Conservation (phyloP, 2,797 vertebrate species). For the Cossypha niveicapilla region DNA sequence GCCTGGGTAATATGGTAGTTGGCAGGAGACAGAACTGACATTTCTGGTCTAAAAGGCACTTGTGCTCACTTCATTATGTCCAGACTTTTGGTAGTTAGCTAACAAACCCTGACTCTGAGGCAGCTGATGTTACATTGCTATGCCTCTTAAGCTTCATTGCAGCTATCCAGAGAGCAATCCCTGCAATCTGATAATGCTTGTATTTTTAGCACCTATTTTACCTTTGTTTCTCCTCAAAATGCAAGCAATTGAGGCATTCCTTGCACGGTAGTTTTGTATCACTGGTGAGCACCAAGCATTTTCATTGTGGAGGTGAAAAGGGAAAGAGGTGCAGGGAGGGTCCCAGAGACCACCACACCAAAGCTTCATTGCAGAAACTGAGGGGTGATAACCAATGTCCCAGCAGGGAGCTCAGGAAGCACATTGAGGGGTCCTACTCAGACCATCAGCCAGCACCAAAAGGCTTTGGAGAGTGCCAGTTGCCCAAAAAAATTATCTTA, state of each 20-base stretch:
- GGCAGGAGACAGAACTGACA: not conserved
- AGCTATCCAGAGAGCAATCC: not conserved
- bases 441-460: not conserved
- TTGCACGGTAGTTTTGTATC: not conserved
- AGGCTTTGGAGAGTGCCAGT: not conserved
- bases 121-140: not conserved
- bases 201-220: not conserved
- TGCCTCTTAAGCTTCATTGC: not conserved
- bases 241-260: not conserved
- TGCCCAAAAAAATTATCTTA: not conserved
- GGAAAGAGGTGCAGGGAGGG: fast-evolving
- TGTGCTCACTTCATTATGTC: not conserved
- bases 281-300: fast-evolving
- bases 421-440: not conserved
- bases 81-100: not conserved
- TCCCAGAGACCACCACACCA: not conserved
- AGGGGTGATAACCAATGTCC: fast-evolving
- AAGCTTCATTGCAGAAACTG: not conserved
- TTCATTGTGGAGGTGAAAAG: not conserved
- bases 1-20: not conserved
- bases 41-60: not conserved
- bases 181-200: not conserved
- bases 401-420: not conserved
- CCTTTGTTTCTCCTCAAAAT: not conserved
- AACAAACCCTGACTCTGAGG: not conserved